Base-by-base conservation (phyloP, 2,888 invertebrate genomes). In the Eretmocerus hayati region DNA sequence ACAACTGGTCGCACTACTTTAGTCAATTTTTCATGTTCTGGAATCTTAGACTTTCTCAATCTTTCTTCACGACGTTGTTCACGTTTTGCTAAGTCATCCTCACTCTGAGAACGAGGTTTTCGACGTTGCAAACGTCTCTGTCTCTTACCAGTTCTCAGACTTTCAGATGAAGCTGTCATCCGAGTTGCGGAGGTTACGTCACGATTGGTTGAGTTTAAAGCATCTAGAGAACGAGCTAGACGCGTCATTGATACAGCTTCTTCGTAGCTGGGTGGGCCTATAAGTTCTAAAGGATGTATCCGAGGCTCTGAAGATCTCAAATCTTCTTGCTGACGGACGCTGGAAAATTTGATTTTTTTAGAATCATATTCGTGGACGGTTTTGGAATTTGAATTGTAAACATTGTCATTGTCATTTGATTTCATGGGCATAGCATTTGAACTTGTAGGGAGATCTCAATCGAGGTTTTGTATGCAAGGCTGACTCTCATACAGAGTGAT, bases 231-330 rank as follows among this genome's bases (percentile, higher is more conserved):
- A 9, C 61, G 67, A 2, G 65, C 81, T 32, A 85, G 61, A 62
- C 83, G 80, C 2, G 86, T 85, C 81, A 88, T 82, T 18, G 81
- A 76, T 47, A 88, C 74, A 26, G 87, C 88, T 72, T 87, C 87
- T 59, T 81, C 83, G 61, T 88, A 88, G 3, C 83, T 82, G 1
- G 88, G 88, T 31, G 87, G 83, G 49, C 81, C 77, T 23, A 83
- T 75, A 42, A 80, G 65, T 69, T 86, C 86, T 21, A 65, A 41
- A 2, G 71, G 71, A 53, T 70, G 60, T 36, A 69, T 65, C 57
- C 84, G 76, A 1, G 81, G 81, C 66, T 84, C 84, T 13, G 61
- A 57, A 6, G 52, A 38, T 36, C 51, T 55, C 26, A 9, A 11
- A 6, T 26, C 26, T 26, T 26, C 26, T 11, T 26, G 26, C 8